phyloP scores from a whole-genome alignment of 2,113 vertebrate species.

The Dromaius novaehollandiae region DNA sequence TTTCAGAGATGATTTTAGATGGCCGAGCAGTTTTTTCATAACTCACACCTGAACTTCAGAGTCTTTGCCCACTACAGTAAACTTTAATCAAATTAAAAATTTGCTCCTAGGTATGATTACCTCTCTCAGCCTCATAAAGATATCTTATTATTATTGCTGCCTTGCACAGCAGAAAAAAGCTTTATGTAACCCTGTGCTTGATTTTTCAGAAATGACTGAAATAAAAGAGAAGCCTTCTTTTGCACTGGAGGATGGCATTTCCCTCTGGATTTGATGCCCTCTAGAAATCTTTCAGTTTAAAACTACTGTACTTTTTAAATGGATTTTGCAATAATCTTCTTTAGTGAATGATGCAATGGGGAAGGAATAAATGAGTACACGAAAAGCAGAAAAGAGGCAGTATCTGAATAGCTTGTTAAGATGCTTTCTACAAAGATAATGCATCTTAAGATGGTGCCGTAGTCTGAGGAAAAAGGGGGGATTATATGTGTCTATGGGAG shows the following conservation, averaged over 20 bases:
- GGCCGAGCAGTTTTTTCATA: not conserved
- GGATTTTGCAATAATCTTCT: constrained; percentile 37
- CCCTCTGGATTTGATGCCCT: constrained; percentile 66
- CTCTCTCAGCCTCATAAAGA: not conserved
- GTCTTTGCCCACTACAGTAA: not conserved
- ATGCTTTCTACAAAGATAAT: not conserved
- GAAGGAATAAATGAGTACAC: not conserved
- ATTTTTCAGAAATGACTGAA: constrained; percentile 32
- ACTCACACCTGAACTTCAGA: constrained; percentile 33
- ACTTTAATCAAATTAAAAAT: constrained; percentile 41
- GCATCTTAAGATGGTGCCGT: not conserved
- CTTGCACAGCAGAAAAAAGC: not conserved
- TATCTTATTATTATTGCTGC: not conserved
- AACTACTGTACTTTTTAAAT: constrained; percentile 50
- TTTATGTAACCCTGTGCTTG: constrained; percentile 14
- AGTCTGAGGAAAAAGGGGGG: not conserved
- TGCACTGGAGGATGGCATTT: constrained; percentile 56
- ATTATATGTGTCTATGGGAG: not conserved
- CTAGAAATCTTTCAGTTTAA: constrained; percentile 65
- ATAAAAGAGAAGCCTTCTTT: constrained; percentile 36
- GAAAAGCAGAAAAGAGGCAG: not conserved
- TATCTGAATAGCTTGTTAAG: not conserved
- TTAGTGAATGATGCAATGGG: not conserved
- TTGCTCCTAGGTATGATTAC: not conserved
- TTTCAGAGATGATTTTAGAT: not conserved